Evolutionary conservation across 2,888 invertebrate species (phyloP).

Genomic region (Noctua comes): DNA sequence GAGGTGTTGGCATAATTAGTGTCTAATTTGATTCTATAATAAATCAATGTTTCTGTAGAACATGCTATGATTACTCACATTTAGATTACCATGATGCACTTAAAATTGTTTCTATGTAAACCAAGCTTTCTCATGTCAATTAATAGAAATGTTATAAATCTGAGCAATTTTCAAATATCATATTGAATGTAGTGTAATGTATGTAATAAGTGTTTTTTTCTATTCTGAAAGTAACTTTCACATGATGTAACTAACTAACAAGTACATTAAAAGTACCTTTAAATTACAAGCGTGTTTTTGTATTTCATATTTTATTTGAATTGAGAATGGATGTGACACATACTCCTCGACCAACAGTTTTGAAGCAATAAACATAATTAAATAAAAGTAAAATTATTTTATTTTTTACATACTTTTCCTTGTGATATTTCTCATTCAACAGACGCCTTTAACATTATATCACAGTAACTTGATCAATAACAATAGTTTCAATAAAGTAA

Average conservation of each 20-base stretch:
- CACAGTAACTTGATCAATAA: constrained; percentile 52
- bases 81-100: constrained; percentile 13
- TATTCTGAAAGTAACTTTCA: constrained; percentile 7
- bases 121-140: constrained; percentile 11
- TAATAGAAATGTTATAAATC: not conserved
- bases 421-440: constrained; percentile 10
- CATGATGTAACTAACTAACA: constrained; percentile 2
- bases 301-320: constrained; percentile 11
- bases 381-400: constrained; percentile 12
- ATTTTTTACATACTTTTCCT: constrained; percentile 11
- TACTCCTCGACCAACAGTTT: not conserved
- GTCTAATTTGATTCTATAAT: not conserved
- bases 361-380: constrained; percentile 29
- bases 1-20: constrained; percentile 7
- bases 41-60: not conserved
- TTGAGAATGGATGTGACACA: constrained; percentile 13
- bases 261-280: constrained; percentile 26
- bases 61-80: not conserved
- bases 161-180: constrained; percentile 4
- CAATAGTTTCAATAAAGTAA: not conserved
- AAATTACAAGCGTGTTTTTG: constrained; percentile 14
- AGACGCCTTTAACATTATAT: constrained; percentile 43
- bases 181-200: constrained; percentile 5
- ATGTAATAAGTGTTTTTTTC: not conserved
- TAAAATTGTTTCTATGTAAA: not conserved